These are phyloP conservation scores for Callyntrura guangdongensis DNA, from an alignment of 2,888 invertebrate species.

Conservation along the genomic window DNA sequence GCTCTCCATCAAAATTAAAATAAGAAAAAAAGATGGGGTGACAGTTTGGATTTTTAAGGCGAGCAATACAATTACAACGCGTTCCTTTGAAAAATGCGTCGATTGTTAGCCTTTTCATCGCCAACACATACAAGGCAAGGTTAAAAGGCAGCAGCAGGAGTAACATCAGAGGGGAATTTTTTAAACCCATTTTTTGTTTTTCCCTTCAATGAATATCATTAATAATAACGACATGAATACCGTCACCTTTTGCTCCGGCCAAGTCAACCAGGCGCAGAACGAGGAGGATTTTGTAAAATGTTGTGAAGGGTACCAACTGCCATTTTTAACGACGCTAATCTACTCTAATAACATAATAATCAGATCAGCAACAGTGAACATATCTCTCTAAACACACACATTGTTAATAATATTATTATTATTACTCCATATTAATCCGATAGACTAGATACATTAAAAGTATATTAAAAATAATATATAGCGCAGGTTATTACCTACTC, in stretches of 20 bases:
- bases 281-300: not conserved
- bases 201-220: not conserved
- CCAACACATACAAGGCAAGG: constrained; percentile 52
- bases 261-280: too few species aligned
- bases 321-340: constrained; percentile 1
- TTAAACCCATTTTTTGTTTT: constrained; percentile 50
- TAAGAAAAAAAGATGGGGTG: not conserved
- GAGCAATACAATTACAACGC: not conserved
- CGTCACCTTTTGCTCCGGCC: not conserved
- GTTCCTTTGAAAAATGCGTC: not conserved
- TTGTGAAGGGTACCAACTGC: constrained; percentile 33
- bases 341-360: constrained; percentile 29
- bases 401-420: too few species aligned
- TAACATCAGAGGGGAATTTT: not conserved
- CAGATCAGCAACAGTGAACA: constrained; percentile 16
- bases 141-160: constrained; percentile 15
- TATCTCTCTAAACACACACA: not conserved
- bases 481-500: not conserved
- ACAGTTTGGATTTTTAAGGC: constrained; percentile 22
- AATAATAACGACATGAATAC: not conserved
- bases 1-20: not conserved
- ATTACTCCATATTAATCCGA: not conserved
- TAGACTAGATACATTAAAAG: constrained; percentile 1
- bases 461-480: not conserved
- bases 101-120: not conserved